A percentile compares a stretch with the other conserved stretches of the same genome.
Conservation (phyloP, 1,140 invertebrate genomes). For the Chelonus insularis region DNA sequence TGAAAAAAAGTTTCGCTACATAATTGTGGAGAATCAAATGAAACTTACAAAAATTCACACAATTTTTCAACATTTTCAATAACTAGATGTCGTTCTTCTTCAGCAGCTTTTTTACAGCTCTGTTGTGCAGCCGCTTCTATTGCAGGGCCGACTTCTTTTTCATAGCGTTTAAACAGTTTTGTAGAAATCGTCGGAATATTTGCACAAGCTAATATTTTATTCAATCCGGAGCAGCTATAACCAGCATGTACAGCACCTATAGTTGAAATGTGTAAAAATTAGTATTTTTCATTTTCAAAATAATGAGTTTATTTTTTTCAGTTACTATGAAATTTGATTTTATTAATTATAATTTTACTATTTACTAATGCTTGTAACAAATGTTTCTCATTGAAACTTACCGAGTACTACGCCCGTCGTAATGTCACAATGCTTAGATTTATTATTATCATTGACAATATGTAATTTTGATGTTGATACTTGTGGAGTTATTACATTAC, state of each 20-base stretch:
- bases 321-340: no score
- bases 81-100: conserved; percentile 7
- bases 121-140: conserved; percentile 17
- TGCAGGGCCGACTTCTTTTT: conserved; percentile 26
- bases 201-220: conserved; percentile 30
- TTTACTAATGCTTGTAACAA: no score
- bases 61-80: conserved; percentile 14
- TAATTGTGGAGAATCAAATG: not conserved
- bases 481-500: no score
- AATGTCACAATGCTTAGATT: no score
- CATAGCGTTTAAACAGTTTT: conserved; percentile 27
- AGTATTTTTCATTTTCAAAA: not conserved
- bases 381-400: conserved; percentile 16
- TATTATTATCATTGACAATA: no score
- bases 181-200: conserved; percentile 18
- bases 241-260: conserved; percentile 27
- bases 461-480: no score
- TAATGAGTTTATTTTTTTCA: no score
- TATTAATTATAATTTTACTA: no score
- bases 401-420: no score
- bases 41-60: conserved; percentile 9
- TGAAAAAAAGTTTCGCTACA: no score
- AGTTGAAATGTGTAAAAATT: not conserved
- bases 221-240: conserved; percentile 21
- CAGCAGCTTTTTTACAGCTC: conserved; percentile 13